A percentile compares a stretch with the other conserved stretches of the same genome.
phyloP scores from a whole-genome alignment of 1,140 invertebrate species.

The Tachypleus tridentatus region DNA sequence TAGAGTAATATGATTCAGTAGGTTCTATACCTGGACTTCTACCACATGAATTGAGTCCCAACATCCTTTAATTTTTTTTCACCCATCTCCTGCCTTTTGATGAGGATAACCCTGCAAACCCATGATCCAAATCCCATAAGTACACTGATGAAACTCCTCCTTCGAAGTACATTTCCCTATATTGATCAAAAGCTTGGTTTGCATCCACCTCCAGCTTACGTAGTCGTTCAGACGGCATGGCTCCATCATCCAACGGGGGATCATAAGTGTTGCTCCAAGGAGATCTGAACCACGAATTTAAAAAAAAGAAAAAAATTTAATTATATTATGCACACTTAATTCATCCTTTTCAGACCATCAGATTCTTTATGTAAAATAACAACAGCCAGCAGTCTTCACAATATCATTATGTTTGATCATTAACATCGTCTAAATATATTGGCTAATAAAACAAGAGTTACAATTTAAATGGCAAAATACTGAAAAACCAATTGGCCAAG shows the following conservation, averaged over 20 bases:
- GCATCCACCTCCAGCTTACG: slow-evolving; percentile 94
- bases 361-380: too few species aligned
- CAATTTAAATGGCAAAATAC: too few species aligned
- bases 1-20: too few species aligned
- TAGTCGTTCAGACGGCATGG: slow-evolving; percentile 92
- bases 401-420: too few species aligned
- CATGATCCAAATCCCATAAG: slow-evolving; percentile 97
- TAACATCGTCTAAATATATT: too few species aligned
- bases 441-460: too few species aligned
- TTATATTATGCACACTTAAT: too few species aligned
- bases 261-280: slow-evolving; percentile 99
- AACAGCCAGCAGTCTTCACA: too few species aligned
- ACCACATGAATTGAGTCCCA: slow-evolving; percentile 99
- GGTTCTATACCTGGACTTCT: slow-evolving; percentile 92
- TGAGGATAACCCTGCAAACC: slow-evolving; percentile 96
- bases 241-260: slow-evolving; percentile 93
- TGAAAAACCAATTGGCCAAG: too few species aligned
- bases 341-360: too few species aligned
- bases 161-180: slow-evolving; percentile 98
- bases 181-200: slow-evolving; percentile 96
- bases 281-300: slow-evolving; percentile 48
- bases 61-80: slow-evolving; percentile 92
- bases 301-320: too few species aligned
- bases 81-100: slow-evolving; percentile 94
- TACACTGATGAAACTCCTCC: slow-evolving; percentile 99